Evolutionary conservation across 2,888 invertebrate species (phyloP).

Genomic region (Chorisops tibialis): DNA sequence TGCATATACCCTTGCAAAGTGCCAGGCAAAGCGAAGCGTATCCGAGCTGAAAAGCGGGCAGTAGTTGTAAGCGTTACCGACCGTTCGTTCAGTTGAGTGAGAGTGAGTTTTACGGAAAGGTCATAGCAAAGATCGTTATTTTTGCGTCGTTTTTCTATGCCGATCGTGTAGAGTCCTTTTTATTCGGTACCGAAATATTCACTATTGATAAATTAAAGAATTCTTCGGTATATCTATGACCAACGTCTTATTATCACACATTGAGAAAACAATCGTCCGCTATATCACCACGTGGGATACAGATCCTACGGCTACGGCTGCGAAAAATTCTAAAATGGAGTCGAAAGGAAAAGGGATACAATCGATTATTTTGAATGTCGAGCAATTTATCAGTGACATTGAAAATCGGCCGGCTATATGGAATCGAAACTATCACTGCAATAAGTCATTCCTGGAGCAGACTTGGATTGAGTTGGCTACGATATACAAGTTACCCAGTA

Average conservation of each 20-base stretch:
- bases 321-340: neutral
- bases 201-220: no score
- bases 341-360: slow-evolving; percentile 38
- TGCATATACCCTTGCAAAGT: neutral
- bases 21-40: slow-evolving; percentile 22
- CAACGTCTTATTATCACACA: slow-evolving; percentile 14
- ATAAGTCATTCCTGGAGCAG: slow-evolving; percentile 51
- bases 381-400: slow-evolving; percentile 51
- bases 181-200: neutral
- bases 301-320: neutral
- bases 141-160: slow-evolving; percentile 1
- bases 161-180: neutral
- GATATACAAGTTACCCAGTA: slow-evolving; percentile 50
- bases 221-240: slow-evolving; percentile 12
- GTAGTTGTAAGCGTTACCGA: neutral
- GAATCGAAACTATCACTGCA: slow-evolving; percentile 53
- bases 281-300: slow-evolving; percentile 7
- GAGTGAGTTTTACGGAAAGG: neutral
- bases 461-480: slow-evolving; percentile 51
- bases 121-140: slow-evolving; percentile 14
- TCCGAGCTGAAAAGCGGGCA: slow-evolving; percentile 17
- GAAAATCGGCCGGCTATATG: slow-evolving; percentile 51
- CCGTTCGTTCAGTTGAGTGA: neutral
- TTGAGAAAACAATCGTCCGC: slow-evolving; percentile 3
- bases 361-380: slow-evolving; percentile 50